Evolutionary conservation across 2,888 invertebrate species (phyloP).

Genomic region (Scaptomyza polygonia): DNA sequence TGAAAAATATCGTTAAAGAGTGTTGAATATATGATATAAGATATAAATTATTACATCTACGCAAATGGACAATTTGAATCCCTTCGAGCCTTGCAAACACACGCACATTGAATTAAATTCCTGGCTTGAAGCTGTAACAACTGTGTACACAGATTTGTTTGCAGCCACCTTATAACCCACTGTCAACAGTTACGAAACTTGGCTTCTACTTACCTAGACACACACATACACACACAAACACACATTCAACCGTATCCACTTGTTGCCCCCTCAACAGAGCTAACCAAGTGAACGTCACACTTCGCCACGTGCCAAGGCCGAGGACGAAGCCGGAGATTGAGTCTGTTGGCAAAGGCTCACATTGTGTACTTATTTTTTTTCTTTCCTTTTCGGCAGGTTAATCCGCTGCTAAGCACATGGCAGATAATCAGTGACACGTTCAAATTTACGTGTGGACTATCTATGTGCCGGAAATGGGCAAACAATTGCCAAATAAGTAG

Average conservation of each 20-base stretch:
- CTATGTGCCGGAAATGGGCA: conserved; percentile 23
- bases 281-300: conserved; percentile 26
- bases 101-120: conserved; percentile 63
- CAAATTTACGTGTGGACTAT: conserved; percentile 50
- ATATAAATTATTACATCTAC: conserved; percentile 9
- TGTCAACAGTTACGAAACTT: conserved; percentile 26
- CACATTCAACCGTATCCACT: conserved; percentile 42
- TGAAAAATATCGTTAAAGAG: not conserved
- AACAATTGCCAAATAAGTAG: conserved; percentile 19
- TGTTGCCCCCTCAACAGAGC: conserved; percentile 47
- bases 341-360: conserved; percentile 40
- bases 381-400: conserved; percentile 63
- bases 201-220: conserved; percentile 9
- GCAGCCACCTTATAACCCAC: conserved; percentile 12
- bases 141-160: conserved; percentile 16
- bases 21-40: not conserved
- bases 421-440: conserved; percentile 73
- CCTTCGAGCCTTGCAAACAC: conserved; percentile 41
- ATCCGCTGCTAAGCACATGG: conserved; percentile 69
- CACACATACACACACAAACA: too few relatives aligned
- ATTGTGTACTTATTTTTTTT: conserved; percentile 37
- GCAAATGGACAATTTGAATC: conserved; percentile 22
- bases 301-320: conserved; percentile 45
- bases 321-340: not conserved
- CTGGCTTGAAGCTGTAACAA: conserved; percentile 25